Conservation (phyloP, 2,113 vertebrate species). For the Melanocharis versteri region DNA sequence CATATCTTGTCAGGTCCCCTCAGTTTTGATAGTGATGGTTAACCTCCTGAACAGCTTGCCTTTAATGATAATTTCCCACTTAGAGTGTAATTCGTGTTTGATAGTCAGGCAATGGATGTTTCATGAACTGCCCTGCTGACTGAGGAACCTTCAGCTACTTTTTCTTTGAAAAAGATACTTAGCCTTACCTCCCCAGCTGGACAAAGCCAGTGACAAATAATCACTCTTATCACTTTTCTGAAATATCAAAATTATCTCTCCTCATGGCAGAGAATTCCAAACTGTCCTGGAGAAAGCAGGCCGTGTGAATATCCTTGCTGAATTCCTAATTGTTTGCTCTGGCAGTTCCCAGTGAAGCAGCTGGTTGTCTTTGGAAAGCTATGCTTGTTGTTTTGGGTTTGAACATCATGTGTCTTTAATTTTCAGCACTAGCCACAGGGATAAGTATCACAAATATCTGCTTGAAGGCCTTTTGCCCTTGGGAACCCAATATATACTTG, state of each 20-base stretch:
- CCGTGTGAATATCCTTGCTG: not conserved
- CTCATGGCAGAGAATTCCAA: not conserved
- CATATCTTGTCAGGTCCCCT: not conserved
- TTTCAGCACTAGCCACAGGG: conserved; percentile 36
- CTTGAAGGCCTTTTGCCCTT: conserved; percentile 46
- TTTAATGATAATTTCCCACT: not conserved
- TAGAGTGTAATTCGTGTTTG: not conserved
- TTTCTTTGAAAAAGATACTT: not conserved
- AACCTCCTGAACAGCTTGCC: not conserved
- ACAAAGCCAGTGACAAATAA: not conserved
- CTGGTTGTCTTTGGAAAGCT: conserved; percentile 53
- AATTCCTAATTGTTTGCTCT: conserved; percentile 41
- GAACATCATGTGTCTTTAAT: conserved; percentile 54
- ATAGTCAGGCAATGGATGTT: not conserved
- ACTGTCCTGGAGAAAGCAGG: not conserved
- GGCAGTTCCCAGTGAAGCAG: conserved; percentile 19
- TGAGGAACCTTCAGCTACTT: not conserved
- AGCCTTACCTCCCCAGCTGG: not conserved
- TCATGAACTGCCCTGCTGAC: not conserved
- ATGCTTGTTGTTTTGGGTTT: conserved; percentile 28
- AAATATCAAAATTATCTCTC: not conserved
- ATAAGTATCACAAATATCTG: conserved; percentile 51
- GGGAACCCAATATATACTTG: conserved; percentile 41
- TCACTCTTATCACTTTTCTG: not conserved
- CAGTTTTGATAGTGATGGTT: not conserved